Base-by-base conservation (phyloP, 1,140 invertebrate species). In the Physella acuta region DNA sequence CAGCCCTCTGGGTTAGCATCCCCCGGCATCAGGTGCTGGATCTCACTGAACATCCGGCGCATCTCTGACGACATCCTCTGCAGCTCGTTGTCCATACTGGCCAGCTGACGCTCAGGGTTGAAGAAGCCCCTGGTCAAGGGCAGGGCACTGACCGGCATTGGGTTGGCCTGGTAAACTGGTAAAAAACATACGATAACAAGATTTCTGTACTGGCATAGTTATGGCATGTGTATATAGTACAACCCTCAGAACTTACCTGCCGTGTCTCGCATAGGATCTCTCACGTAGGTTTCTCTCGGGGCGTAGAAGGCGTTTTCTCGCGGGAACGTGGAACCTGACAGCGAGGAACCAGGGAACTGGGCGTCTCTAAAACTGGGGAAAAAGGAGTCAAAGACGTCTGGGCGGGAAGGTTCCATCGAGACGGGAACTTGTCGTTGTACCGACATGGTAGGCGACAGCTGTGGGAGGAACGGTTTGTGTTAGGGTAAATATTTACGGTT, bases 31-130 rank as follows among this genome's bases (percentile, higher is more conserved):
- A 67, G 53, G n/a, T 67, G 64, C 24, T 56, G 64, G 31, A 56
- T 67, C 3, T 67, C 64, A 1, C 33, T 24, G 28, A 53, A 73
- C 70, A 74, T 63, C 5, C 65, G 30, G 4, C 37, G 69, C 69
- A 74, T 74, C 37, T 74, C 73, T 1, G 39, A n/a, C 0, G 69
- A 60, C 66, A 74, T 58, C 37, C 70, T 62, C 55, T 66, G 66
- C 66, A 74, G 67, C 33, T 74, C 73, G 39, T 39, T 51, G 51
- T 74, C 73, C 73, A 74, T 28, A 24, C 20, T 49, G 2, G 56
- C 31, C 30, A 74, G 66, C 8, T 61, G 66, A n/a, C 61, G 60
- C 33, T 74, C 73, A 3, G 66, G 55, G 63, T 56, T 70, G 58
- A 71, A 64, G 24, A 67, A 67, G 3, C 51, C n/a, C 24, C 64